Percentiles rank a stretch among this genome's conserved stretches.
phyloP scores from a whole-genome alignment of 2,113 vertebrate species.

The Taxidea taxus region DNA sequence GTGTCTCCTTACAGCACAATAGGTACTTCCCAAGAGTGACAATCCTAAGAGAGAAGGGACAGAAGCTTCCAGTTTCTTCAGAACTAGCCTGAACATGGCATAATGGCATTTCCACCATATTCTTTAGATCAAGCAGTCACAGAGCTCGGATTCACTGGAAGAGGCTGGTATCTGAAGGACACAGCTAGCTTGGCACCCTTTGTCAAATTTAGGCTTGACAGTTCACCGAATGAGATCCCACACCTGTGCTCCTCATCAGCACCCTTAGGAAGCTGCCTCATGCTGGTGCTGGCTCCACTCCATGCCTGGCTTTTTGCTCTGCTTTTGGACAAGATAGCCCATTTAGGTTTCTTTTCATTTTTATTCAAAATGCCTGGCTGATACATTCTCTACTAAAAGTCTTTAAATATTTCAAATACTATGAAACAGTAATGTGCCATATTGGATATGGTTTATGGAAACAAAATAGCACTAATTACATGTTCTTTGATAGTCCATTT shows the following conservation, averaged over 20 bases:
- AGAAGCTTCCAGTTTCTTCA: neutral
- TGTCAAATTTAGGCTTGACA: neutral
- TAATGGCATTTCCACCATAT: neutral
- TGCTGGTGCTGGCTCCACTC: neutral
- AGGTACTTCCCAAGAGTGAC: neutral
- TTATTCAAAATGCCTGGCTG: neutral
- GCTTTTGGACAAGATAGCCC: neutral
- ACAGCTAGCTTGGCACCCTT: neutral
- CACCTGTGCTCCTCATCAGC: accelerated
- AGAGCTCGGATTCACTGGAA: neutral
- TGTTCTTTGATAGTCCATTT: too few relatives aligned
- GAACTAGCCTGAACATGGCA: neutral
- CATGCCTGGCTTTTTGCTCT: neutral
- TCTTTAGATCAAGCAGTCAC: neutral
- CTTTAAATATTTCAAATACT: neutral
- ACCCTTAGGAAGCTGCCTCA: too few relatives aligned
- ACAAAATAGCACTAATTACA: neutral
- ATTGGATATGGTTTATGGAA: neutral
- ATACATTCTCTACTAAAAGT: neutral
- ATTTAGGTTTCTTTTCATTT: neutral
- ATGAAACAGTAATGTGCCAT: neutral
- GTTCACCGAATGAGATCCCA: neutral
- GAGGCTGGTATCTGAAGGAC: neutral
- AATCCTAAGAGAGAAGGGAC: too few relatives aligned
- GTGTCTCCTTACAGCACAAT: accelerated